Evolutionary conservation across 2,888 invertebrate genomes (phyloP), one percentile per base, ranked within the genome.

Genomic region (Epirrhoe alternata): DNA sequence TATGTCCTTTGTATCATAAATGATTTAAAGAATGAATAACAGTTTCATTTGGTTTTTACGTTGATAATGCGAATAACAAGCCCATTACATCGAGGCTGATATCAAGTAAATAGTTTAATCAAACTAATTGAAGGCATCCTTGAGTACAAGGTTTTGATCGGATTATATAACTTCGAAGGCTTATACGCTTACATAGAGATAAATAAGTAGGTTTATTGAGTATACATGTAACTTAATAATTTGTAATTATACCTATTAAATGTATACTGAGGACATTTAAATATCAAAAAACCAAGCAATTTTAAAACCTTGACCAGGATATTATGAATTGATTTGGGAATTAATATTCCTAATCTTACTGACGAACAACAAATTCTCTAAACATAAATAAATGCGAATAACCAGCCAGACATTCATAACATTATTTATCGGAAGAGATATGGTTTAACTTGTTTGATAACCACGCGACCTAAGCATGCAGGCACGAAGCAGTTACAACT

Each of bases 161-260:
- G 53, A 55, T 42, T 31, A 16, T 55, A 50, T 61, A 51, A 57
- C 51, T 63, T 16, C 65, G 57, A 66, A 70, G 65, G 67, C 63
- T 51, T 42, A 51, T 51, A 45, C n/a, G 45, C 45, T 42, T 42
- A 10, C 42, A 24, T 60, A 62, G 30, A 59, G 47, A 54, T 58
- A 55, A 56, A 14, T 7, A 14, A n/a, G 14, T 45, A 45, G 8
- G n/a, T n/a, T n/a, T n/a, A 12, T 45, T 14, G 5, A n/a, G 5
- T 45, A 45, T 6, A 14, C 16, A 16, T 14, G 12, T 16, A 5
- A 4, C n/a, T n/a, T 45, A 45, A 45, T 12, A 14, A 45, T 45
- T 35, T 24, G 24, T 24, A 24, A 8, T 38, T 8, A 38, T 38
- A 38, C 7, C 3, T 38, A 10, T 7, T 6, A 10, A 38, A 38